Base-by-base conservation (phyloP, 2,797 vertebrate species). In the Crenichthys baileyi region DNA sequence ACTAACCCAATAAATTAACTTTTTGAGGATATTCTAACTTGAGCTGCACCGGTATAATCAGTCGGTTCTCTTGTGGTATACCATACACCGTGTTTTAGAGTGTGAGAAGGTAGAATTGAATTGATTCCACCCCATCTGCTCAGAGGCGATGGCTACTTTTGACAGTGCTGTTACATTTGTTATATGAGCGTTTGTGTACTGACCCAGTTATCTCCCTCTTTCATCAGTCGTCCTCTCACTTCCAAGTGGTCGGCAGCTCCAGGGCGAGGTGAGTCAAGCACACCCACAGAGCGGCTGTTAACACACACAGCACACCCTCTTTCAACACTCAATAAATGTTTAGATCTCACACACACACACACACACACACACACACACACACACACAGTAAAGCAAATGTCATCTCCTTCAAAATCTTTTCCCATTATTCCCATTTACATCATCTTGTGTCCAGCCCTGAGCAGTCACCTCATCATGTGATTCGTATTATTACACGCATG, bases 211-310 rank as follows among this genome's bases (percentile, higher is more conserved):
- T 82, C 26, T 78, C 48, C 60, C 55, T 82, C 53, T 53, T 68
- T 50, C 65, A 53, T 82, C 91, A 98, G 98, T 94, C 97, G 97
- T 13, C 97, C 97, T 72, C 94, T 98, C 9, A 94, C 97, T 86
- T 97, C 97, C 60, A 98, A 98, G 90, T 98, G 97, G 97, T 97
- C 97, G 80, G 96, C 97, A 79, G 88, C 96, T 90, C 96, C 97
- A 74, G 96, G 96, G 79, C 96, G 97, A 97, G 98, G 97, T 98
- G 94, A 93, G 93, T 85, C 79, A 48, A 12, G 8, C 72, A 13
- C 73, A 71, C 53, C 53, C 65, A 50, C 55, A 36, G 5, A 70
- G 44, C 3, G 2, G 39, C 39, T 75, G 3, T 22, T 65, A 55
- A 80, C 72, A 26, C 73, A 44, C 50, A 46, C 71, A n/a, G 22